phyloP scores from a whole-genome alignment of 1,140 invertebrate species.

The Musca domestica region DNA sequence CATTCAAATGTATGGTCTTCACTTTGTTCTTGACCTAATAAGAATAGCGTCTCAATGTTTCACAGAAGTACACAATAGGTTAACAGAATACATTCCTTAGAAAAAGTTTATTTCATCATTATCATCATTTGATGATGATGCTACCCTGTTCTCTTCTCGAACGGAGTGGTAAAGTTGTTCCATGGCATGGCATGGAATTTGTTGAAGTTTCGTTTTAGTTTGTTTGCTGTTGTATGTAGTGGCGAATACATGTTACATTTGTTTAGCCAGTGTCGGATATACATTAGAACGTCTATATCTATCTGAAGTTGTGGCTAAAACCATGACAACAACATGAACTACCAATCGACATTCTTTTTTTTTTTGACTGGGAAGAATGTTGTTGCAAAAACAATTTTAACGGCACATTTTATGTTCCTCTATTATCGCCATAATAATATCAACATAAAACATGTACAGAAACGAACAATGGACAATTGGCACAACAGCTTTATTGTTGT shows the following conservation, averaged over 20 bases:
- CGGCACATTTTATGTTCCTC: conserved; percentile 11
- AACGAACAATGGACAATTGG: too few relatives aligned
- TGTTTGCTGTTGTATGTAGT: background rate
- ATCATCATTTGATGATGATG: background rate
- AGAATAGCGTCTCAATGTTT: too few relatives aligned
- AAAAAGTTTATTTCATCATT: too few relatives aligned
- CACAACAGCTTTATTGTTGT: too few relatives aligned
- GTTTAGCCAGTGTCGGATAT: background rate
- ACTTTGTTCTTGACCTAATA: too few relatives aligned
- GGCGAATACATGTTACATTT: too few relatives aligned
- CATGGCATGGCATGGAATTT: background rate
- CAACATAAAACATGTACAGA: background rate
- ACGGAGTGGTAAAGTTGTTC: conserved; percentile 5
- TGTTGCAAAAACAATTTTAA: conserved; percentile 18
- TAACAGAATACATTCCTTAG: too few relatives aligned
- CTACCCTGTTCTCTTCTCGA: background rate
- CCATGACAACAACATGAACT: conserved; percentile 13
- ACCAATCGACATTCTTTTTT: too few relatives aligned
- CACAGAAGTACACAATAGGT: too few relatives aligned
- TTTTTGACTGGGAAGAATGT: background rate
- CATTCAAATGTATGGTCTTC: too few relatives aligned
- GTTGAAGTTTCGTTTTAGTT: too few relatives aligned
- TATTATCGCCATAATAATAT: conserved; percentile 14
- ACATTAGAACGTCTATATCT: conserved; percentile 1
- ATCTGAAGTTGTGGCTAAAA: background rate